phyloP scores from a whole-genome alignment of 2,113 vertebrate genomes.

The Stictonetta naevosa region DNA sequence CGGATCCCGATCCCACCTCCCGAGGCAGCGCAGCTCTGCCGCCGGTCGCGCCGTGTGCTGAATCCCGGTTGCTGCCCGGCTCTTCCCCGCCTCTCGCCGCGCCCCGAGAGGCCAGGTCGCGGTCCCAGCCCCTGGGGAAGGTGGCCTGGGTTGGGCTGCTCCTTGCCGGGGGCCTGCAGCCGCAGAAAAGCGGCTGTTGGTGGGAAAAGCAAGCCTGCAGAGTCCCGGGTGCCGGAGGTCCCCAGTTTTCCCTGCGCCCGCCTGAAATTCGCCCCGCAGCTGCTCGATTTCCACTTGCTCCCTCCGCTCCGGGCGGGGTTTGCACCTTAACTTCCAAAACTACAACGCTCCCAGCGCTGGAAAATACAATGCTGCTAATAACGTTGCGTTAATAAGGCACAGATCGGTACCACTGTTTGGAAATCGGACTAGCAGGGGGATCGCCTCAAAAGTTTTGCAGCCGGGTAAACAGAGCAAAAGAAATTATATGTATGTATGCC shows the following conservation, averaged over 20 bases:
- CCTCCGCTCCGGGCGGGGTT: fast-evolving
- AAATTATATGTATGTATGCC: background rate
- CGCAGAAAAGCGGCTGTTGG: background rate
- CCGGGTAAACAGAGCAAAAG: background rate
- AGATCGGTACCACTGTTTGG: background rate
- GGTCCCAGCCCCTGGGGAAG: background rate
- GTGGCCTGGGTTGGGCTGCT: background rate
- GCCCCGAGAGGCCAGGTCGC: fast-evolving
- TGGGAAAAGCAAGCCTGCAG: background rate
- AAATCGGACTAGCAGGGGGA: background rate
- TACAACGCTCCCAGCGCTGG: fast-evolving
- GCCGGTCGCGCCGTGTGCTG: background rate
- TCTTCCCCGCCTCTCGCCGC: background rate
- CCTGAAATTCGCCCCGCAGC: background rate
- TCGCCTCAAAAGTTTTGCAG: background rate
- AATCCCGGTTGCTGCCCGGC: background rate
- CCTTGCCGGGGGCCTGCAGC: background rate
- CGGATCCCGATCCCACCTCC: background rate
- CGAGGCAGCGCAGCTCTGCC: background rate
- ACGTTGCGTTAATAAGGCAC: background rate
- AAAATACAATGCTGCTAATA: background rate
- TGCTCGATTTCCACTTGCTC: background rate
- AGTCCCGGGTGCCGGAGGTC: too few species aligned
- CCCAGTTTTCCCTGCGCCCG: fast-evolving
- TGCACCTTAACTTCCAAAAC: background rate